Evolutionary conservation across 2,797 vertebrate genomes (phyloP).

Genomic region (Orientallactaga sibirica): DNA sequence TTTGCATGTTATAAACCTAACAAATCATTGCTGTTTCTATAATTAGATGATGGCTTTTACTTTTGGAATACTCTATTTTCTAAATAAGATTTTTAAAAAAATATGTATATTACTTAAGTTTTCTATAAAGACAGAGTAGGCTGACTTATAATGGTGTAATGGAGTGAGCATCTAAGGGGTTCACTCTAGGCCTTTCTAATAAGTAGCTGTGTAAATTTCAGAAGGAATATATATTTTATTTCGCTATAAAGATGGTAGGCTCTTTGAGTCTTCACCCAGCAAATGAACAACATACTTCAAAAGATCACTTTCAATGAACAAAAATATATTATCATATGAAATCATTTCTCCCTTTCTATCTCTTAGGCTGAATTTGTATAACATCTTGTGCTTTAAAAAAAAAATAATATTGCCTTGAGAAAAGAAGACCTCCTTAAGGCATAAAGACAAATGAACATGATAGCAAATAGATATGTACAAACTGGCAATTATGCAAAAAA

Average conservation of each 20-base stretch:
- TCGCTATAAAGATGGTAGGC: background rate
- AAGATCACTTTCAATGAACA: background rate
- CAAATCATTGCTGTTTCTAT: background rate
- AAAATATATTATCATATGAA: background rate
- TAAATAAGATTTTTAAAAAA: background rate
- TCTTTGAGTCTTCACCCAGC: background rate
- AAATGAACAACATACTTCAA: background rate
- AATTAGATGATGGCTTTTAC: background rate
- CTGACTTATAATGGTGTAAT: background rate
- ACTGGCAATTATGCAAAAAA: conserved; percentile 61
- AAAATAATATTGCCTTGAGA: background rate
- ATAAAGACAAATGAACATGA: conserved; percentile 30
- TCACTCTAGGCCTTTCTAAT: background rate
- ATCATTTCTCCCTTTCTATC: background rate
- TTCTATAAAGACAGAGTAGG: background rate
- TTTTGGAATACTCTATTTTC: conserved; percentile 17
- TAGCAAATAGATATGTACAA: background rate
- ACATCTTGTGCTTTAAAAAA: background rate
- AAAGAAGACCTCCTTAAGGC: background rate
- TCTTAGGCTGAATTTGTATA: background rate
- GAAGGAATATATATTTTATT: background rate
- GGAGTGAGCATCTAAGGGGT: background rate
- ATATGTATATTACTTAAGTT: background rate
- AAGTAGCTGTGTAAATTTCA: conserved; percentile 4
- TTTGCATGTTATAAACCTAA: background rate